Evolutionary conservation across 2,797 vertebrate species (phyloP).

Genomic region (Coranthus polyacanthus): DNA sequence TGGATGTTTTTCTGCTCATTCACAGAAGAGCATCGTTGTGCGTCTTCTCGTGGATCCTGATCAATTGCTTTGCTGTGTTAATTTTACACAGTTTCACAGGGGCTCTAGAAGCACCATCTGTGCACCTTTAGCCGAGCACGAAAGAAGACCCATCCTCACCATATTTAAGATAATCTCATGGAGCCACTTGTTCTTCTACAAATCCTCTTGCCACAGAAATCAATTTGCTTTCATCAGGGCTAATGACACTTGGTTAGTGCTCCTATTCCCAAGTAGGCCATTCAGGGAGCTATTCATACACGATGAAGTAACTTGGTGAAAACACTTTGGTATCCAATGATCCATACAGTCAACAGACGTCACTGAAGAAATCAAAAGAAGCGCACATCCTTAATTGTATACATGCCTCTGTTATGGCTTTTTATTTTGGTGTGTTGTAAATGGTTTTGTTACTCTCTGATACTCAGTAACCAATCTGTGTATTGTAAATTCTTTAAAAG

Average conservation of each 20-base stretch:
- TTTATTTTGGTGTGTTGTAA: background rate
- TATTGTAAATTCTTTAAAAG: too few relatives aligned
- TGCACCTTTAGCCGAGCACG: conserved; percentile 32
- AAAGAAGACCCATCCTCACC: conserved; percentile 5
- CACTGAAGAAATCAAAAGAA: conserved; percentile 29
- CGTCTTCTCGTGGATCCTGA: conserved; percentile 45
- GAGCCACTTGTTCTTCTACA: conserved; percentile 54
- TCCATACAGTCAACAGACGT: conserved; percentile 50
- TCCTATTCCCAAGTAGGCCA: conserved; percentile 41
- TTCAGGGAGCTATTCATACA: conserved; percentile 49
- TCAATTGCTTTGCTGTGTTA: conserved; percentile 63
- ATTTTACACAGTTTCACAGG: conserved; percentile 68
- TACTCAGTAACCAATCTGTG: background rate
- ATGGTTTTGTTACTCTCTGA: background rate
- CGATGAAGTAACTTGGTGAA: conserved; percentile 53
- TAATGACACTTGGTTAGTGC: conserved; percentile 76
- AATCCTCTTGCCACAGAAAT: conserved; percentile 71
- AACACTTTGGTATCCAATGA: conserved; percentile 53
- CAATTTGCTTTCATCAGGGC: conserved; percentile 76
- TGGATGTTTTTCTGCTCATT: too few relatives aligned
- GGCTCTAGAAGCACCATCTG: conserved; percentile 70
- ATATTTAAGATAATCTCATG: conserved; percentile 55
- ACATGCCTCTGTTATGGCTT: background rate
- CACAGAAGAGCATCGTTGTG: conserved; percentile 9
- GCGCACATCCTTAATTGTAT: background rate